Percentiles rank a stretch among this genome's conserved stretches.
Evolutionary conservation across 2,113 vertebrate species (phyloP).

Genomic region (Oreochromis tanganicae): DNA sequence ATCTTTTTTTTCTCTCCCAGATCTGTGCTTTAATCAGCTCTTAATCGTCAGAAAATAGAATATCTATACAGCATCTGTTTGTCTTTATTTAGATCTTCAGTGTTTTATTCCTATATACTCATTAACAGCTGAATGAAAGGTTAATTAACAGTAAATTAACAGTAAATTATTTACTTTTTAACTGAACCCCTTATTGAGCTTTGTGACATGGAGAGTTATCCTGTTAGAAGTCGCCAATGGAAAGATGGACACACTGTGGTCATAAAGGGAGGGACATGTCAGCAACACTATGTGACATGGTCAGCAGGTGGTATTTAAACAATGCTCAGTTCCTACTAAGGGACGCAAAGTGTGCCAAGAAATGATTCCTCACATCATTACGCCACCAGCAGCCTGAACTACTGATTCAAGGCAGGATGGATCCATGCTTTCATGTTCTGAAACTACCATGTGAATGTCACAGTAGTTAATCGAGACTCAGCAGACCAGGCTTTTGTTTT

Average conservation of each 20-base stretch:
- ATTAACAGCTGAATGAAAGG: background rate
- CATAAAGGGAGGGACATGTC: background rate
- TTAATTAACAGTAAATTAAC: background rate
- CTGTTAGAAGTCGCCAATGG: background rate
- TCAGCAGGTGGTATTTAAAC: background rate
- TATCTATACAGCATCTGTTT: background rate
- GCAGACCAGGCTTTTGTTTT: background rate
- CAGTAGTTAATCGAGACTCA: background rate
- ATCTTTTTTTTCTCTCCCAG: background rate
- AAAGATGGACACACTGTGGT: background rate
- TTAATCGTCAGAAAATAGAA: background rate
- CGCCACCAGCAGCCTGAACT: background rate
- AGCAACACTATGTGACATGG: background rate
- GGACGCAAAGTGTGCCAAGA: background rate
- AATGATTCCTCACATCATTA: background rate
- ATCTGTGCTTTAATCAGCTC: background rate
- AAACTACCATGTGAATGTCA: background rate
- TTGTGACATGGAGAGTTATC: background rate
- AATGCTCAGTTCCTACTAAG: background rate
- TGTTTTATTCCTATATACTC: background rate
- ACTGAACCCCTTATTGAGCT: background rate
- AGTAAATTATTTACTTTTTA: background rate
- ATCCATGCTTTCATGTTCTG: background rate
- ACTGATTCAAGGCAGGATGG: background rate
- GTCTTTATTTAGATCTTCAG: background rate